Evolutionary conservation across 1,140 invertebrate genomes (phyloP).

Genomic region (Ceratitis capitata): DNA sequence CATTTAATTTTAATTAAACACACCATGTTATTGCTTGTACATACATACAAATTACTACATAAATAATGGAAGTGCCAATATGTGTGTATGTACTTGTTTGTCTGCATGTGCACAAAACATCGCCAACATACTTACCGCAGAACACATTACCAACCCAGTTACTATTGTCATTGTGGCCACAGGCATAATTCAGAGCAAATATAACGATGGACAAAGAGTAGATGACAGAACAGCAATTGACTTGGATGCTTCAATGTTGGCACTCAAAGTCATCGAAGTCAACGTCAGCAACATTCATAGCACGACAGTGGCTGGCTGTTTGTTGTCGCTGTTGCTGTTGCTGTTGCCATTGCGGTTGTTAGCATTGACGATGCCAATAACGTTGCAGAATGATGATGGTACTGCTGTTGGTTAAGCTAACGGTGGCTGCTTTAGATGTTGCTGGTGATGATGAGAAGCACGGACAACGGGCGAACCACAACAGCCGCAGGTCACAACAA

Average conservation of each 20-base stretch:
- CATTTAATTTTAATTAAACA: background rate
- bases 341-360: slow-evolving; percentile 8
- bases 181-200: slow-evolving; percentile 10
- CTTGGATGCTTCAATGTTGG: background rate
- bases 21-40: background rate
- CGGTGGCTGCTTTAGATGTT: background rate
- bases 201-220: background rate
- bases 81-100: background rate
- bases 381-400: background rate
- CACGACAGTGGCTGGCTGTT: background rate
- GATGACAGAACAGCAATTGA: background rate
- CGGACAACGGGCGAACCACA: background rate
- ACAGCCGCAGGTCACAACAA: slow-evolving; percentile 24
- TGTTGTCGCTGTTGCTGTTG: background rate
- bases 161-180: slow-evolving; percentile 30
- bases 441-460: background rate
- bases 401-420: background rate
- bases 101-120: background rate
- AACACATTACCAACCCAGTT: background rate
- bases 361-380: slow-evolving; percentile 19
- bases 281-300: background rate
- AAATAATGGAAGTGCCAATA: background rate
- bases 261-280: slow-evolving; percentile 19
- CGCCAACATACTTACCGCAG: background rate
- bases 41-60: background rate